Percentiles rank a stretch among this genome's conserved stretches.
Conservation (phyloP, 2,888 invertebrate genomes). For the Furcula furcula region DNA sequence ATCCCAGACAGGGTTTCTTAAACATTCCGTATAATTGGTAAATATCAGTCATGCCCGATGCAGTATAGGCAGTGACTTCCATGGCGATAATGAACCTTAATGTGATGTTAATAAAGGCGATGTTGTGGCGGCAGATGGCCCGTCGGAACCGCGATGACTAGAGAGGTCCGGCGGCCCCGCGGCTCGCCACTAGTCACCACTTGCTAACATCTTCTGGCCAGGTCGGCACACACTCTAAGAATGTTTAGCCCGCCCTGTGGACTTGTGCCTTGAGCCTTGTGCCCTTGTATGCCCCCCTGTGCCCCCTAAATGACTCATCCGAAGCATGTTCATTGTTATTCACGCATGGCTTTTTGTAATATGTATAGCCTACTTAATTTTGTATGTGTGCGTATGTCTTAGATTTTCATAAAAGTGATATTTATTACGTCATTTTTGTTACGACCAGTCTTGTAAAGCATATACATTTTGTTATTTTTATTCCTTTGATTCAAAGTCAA, state of each 20-base stretch:
- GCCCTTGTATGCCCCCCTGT: constrained; percentile 7
- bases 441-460: too few species aligned
- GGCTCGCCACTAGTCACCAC: constrained; percentile 66
- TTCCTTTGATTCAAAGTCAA: too few species aligned
- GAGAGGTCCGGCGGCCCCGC: constrained; percentile 72
- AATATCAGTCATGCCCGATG: too few species aligned
- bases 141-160: constrained; percentile 80
- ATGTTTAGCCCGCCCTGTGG: constrained; percentile 40
- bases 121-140: constrained; percentile 54
- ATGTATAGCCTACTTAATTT: too few species aligned
- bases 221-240: constrained; percentile 62
- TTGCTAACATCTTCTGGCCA: constrained; percentile 53
- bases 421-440: constrained; percentile 5
- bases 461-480: too few species aligned
- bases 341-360: constrained; percentile 50
- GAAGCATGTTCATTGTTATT: constrained; percentile 46
- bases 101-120: constrained; percentile 28
- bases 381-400: too few species aligned
- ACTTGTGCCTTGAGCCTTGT: too few species aligned
- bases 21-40: too few species aligned
- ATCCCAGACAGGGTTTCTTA: too few species aligned
- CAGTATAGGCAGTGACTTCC: background rate
- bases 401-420: too few species aligned
- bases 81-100: background rate
- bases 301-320: constrained; percentile 7